Evolutionary conservation across 1,140 invertebrate genomes (phyloP), one percentile per base, ranked within the genome.

Genomic region (Macrobrachium rosenbergii): DNA sequence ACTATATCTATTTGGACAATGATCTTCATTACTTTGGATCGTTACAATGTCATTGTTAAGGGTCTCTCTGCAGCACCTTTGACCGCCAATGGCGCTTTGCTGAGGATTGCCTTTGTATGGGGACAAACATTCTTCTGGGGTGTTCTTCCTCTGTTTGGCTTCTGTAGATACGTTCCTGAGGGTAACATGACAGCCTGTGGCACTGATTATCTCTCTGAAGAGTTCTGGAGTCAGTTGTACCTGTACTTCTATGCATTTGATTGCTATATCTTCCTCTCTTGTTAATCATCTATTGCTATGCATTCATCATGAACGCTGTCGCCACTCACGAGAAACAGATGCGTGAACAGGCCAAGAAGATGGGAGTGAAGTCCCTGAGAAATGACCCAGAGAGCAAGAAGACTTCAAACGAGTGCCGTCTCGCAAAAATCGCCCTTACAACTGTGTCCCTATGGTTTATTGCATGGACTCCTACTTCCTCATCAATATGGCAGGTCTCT

Each of bases 1-100:
- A 97, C 0, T 96, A 97, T 90, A 96, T 94, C 28, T 37, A 37
- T 37, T n/a, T 37, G 28, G 28, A 37, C 28, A 37, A 37, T 37
- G 28, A 37, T 37, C 28, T 37, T 37, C 28, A 37, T 37, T 37
- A 37, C 28, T 37, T 37, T 37, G 28, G 28, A 1, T 37, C 28
- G 28, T 37, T 37, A 37, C 28, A 37, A 37, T 37, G 28, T 37
- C 28, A 37, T 37, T 37, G 28, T 37, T 1, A 76, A 17, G 43
- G 75, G 37, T 16, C 28, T 43, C 28, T 10, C 43, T 17, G 16
- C 17, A 28, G 6, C n/a, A 43, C 21, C n/a, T n/a, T 37, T 76
- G 23, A 76, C 75, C 37, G 5, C 23, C 2, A 14, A 16, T 1
- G 14, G 43, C 2, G 75, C 75, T 17, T 16, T 7, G 43, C 19